Percentiles rank a stretch among this genome's conserved stretches.
Conservation (phyloP, 2,797 vertebrate species). For the Halcyon smyrnensis region DNA sequence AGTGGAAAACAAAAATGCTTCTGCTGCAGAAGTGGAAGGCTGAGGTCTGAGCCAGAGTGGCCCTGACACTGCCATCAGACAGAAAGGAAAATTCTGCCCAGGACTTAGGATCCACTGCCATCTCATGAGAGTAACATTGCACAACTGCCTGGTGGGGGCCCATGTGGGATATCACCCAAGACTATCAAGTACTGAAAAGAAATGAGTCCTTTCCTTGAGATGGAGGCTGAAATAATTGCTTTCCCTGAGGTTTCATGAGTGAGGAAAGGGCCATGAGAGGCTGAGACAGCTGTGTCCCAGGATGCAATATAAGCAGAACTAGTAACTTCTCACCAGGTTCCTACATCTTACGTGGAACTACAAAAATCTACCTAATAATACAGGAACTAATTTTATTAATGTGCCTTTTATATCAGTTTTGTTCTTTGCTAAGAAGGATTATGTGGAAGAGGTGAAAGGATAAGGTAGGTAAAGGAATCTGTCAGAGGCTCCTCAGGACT, state of each 20-base stretch:
- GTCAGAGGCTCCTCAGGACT: not conserved
- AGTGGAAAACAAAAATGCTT: not conserved
- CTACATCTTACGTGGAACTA: not conserved
- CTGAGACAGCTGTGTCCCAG: not conserved
- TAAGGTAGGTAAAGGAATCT: not conserved
- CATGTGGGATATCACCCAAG: rapidly evolving
- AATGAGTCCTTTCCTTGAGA: not conserved
- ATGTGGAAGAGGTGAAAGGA: not conserved
- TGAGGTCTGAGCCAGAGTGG: not conserved
- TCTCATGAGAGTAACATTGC: not conserved
- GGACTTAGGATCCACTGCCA: not conserved
- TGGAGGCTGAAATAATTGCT: not conserved
- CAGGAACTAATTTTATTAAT: not conserved
- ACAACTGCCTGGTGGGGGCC: rapidly evolving
- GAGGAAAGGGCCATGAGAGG: not conserved
- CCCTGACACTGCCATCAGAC: not conserved
- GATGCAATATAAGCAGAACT: not conserved
- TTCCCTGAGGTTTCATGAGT: not conserved
- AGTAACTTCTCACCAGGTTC: not conserved
- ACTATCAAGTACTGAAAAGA: not conserved
- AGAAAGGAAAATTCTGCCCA: not conserved
- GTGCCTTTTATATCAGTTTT: not conserved
- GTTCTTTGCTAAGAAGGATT: not conserved
- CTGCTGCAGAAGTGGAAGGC: not conserved
- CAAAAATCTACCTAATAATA: not conserved